Percentiles rank a stretch among this genome's conserved stretches.
Evolutionary conservation across 2,888 invertebrate species (phyloP).

Genomic region (Pollenia amentaria): DNA sequence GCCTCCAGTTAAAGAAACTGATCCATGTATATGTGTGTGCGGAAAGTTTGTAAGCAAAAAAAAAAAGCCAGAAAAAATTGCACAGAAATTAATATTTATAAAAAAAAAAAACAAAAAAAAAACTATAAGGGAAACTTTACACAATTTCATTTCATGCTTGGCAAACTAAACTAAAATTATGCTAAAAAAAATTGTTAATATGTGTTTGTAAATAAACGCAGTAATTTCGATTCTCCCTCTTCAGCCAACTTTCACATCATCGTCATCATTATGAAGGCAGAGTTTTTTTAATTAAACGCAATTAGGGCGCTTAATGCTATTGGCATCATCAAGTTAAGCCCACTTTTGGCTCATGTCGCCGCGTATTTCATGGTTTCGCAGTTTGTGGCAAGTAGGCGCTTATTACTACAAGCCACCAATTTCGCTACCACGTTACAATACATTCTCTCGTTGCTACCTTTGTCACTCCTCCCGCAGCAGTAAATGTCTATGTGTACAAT

Average conservation of each 20-base stretch:
- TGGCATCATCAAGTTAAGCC: constrained; percentile 66
- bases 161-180: constrained; percentile 67
- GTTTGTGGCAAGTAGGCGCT: constrained; percentile 51
- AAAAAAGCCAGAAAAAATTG: background rate
- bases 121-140: constrained; percentile 69
- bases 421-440: background rate
- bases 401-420: constrained; percentile 44
- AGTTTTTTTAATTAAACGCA: constrained; percentile 75
- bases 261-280: background rate
- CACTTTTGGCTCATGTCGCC: constrained; percentile 73
- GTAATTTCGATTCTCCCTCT: constrained; percentile 3
- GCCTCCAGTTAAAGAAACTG: constrained; percentile 24
- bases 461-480: background rate
- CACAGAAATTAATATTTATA: constrained; percentile 25
- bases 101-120: too few species aligned
- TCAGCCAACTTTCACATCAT: background rate
- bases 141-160: constrained; percentile 73
- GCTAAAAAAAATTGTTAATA: constrained; percentile 47
- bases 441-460: constrained; percentile 24
- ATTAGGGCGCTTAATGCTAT: constrained; percentile 75
- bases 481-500: background rate
- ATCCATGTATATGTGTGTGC: background rate
- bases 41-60: constrained; percentile 56
- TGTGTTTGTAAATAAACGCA: constrained; percentile 33
- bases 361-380: constrained; percentile 49